Evolutionary conservation across 2,113 vertebrate genomes (phyloP).

Genomic region (Bos taurus): DNA sequence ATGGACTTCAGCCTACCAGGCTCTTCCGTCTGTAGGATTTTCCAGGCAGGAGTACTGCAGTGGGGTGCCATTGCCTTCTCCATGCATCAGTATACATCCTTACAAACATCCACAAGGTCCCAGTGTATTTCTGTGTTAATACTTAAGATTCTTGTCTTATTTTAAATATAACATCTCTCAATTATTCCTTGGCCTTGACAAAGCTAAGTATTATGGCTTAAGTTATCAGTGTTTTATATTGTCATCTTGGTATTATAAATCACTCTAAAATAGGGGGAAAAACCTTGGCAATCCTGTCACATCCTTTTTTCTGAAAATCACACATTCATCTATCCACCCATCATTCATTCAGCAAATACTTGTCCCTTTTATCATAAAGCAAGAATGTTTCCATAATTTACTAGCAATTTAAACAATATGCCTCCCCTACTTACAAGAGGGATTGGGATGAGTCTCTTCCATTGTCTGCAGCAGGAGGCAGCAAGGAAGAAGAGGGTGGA

Average conservation of each 20-base stretch:
- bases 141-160: not conserved
- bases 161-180: not conserved
- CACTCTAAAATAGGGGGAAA: not conserved
- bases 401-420: not conserved
- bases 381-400: not conserved
- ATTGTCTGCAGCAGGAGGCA: not conserved
- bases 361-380: constrained; percentile 1
- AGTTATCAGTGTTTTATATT: not conserved
- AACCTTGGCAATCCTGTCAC: not conserved
- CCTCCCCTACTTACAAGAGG: not conserved
- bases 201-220: not conserved
- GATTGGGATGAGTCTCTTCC: not conserved
- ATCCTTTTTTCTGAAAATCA: not conserved
- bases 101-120: not conserved
- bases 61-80: too few relatives aligned
- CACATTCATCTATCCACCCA: not conserved
- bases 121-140: not conserved
- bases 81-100: not conserved
- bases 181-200: not conserved
- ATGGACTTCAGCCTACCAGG: too few relatives aligned
- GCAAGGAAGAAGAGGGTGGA: not conserved
- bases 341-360: not conserved
- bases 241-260: not conserved
- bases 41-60: too few relatives aligned
- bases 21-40: too few relatives aligned